These are phyloP conservation scores for Malacoraja senta DNA, from an alignment of 2,797 vertebrate genomes.

Conservation along the genomic window DNA sequence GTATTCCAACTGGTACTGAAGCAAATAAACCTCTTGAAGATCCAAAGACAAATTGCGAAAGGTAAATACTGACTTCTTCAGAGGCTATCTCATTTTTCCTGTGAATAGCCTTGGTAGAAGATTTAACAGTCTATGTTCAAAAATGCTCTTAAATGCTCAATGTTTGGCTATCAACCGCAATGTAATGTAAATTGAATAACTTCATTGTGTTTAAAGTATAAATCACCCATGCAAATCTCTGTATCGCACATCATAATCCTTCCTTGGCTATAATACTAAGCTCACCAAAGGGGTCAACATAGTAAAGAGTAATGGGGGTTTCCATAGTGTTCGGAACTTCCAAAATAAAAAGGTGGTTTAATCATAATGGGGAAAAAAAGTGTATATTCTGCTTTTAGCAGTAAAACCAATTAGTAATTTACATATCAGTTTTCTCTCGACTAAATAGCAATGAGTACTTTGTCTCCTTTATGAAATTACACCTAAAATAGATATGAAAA, in stretches of 20 bases:
- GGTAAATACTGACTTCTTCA: neutral
- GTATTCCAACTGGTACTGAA: neutral
- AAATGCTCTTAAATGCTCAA: neutral
- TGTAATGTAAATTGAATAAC: neutral
- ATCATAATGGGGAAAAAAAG: neutral
- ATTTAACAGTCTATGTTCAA: neutral
- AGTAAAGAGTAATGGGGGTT: neutral
- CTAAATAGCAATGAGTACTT: neutral
- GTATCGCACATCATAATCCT: neutral
- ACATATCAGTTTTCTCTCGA: neutral
- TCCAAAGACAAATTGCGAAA: neutral
- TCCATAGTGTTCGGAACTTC: neutral
- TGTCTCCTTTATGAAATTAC: neutral
- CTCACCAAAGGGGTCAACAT: neutral
- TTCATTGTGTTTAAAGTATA: neutral
- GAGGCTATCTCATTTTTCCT: neutral
- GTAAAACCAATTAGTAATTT: neutral
- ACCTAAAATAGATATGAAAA: too few species aligned
- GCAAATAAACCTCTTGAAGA: neutral
- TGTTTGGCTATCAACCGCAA: neutral
- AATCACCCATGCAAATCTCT: neutral
- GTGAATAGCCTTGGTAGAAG: neutral
- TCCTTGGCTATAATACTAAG: neutral
- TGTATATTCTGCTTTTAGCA: neutral
- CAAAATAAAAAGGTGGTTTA: neutral